Conservation (phyloP, 1,140 invertebrate species). For the Hesperophylax magnus region DNA sequence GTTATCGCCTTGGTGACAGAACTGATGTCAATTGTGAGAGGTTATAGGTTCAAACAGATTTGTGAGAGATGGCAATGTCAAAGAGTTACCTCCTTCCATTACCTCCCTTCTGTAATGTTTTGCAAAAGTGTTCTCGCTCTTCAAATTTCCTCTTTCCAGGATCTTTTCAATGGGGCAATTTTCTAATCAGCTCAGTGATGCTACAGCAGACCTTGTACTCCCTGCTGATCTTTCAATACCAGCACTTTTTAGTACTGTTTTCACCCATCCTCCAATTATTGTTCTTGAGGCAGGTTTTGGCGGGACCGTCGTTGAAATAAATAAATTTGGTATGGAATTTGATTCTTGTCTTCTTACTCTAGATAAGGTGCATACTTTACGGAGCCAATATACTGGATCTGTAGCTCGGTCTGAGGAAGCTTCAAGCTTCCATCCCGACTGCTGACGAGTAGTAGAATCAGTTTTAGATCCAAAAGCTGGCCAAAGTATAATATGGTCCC, state of each 20-base stretch:
- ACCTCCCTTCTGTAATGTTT: neutral
- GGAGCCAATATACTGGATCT: no score
- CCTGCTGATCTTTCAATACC: no score
- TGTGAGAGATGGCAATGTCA: no score
- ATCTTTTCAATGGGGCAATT: neutral
- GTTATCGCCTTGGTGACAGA: no score
- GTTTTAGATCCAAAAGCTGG: conserved; percentile 62
- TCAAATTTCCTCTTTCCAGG: neutral
- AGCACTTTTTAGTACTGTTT: neutral
- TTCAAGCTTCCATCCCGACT: no score
- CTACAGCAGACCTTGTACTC: no score
- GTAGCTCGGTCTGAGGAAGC: neutral
- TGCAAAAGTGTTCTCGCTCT: neutral
- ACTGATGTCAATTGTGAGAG: no score
- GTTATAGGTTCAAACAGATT: no score
- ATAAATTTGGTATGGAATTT: neutral
- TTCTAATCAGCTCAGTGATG: no score
- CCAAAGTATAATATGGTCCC: conserved; percentile 56
- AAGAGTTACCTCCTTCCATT: no score
- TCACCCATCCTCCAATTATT: neutral
- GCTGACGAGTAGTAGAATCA: conserved; percentile 45
- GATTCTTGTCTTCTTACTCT: neutral
- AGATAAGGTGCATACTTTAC: neutral
- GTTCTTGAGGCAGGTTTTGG: neutral
- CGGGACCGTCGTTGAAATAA: neutral